Evolutionary conservation across 2,888 invertebrate species (phyloP).

Genomic region (Polylopha cassiicola): DNA sequence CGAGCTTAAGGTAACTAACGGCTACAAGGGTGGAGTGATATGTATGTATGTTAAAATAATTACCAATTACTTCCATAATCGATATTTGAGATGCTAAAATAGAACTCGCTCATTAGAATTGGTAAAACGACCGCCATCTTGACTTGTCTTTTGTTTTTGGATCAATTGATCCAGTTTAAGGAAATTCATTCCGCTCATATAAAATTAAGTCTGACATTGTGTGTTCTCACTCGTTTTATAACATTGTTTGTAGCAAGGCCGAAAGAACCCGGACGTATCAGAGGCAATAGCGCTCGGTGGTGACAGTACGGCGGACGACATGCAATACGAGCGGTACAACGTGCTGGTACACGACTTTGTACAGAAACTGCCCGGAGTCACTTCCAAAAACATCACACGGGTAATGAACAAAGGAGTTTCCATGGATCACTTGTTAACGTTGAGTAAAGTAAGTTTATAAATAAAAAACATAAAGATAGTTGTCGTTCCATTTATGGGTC

Average conservation of each 20-base stretch:
- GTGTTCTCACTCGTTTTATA: no score
- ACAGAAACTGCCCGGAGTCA: conserved; percentile 92
- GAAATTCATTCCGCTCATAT: no score
- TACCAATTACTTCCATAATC: no score
- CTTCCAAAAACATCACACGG: conserved; percentile 87
- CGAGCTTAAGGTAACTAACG: conserved; percentile 86
- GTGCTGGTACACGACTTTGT: conserved; percentile 86
- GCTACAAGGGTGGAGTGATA: no score
- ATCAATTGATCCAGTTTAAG: no score
- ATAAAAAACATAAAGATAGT: not conserved
- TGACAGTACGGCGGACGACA: conserved; percentile 80
- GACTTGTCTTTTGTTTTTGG: no score
- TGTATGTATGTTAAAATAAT: no score
- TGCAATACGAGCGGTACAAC: conserved; percentile 81
- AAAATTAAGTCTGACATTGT: no score
- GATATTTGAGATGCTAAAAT: no score
- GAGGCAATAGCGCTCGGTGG: conserved; percentile 84
- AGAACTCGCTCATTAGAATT: no score
- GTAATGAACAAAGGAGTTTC: conserved; percentile 86
- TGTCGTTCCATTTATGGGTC: no score
- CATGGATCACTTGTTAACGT: conserved; percentile 79
- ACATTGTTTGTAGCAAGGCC: conserved; percentile 79
- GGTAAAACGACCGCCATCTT: not conserved
- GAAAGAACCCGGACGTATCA: conserved; percentile 86
- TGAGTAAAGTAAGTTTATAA: conserved; percentile 69